phyloP scores from a whole-genome alignment of 1,140 invertebrate genomes.

The Hestina assimilis region DNA sequence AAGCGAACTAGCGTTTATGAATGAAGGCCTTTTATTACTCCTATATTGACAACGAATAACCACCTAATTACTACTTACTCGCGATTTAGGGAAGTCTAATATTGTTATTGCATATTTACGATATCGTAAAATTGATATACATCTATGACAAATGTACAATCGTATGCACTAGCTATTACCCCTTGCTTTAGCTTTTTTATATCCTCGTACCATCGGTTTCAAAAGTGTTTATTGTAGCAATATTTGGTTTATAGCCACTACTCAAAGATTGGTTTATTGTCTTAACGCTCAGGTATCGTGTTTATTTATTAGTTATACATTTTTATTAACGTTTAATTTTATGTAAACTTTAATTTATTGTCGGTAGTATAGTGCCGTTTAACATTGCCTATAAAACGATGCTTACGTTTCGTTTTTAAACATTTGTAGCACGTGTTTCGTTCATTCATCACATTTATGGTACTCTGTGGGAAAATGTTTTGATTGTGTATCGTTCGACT shows the following conservation, averaged over 20 bases:
- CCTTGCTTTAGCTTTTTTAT: constrained; percentile 58
- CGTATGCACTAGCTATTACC: constrained; percentile 39
- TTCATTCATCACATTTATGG: constrained; percentile 78
- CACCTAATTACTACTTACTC: constrained; percentile 61
- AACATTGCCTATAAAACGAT: constrained; percentile 76
- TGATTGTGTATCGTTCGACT: constrained; percentile 14
- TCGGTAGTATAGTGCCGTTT: constrained; percentile 72
- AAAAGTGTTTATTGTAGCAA: constrained; percentile 76
- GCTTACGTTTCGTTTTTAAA: constrained; percentile 74
- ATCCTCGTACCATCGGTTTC: constrained; percentile 66
- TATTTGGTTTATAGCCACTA: constrained; percentile 74
- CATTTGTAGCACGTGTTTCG: constrained; percentile 75
- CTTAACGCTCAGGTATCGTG: constrained; percentile 74
- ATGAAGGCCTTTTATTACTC: constrained; percentile 71
- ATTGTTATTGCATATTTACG: constrained; percentile 70
- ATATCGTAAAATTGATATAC: constrained; percentile 73
- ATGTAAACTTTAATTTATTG: constrained; percentile 78
- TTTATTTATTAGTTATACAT: constrained; percentile 79
- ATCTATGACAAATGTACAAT: constrained; percentile 16
- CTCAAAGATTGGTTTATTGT: constrained; percentile 75
- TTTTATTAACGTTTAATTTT: constrained; percentile 78
- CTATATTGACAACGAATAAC: constrained; percentile 65
- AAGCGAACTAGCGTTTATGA: constrained; percentile 70
- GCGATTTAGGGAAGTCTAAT: constrained; percentile 67
- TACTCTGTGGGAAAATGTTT: constrained; percentile 68